Conservation (phyloP, 2,113 vertebrate genomes). For the Rhizomys pruinosus region DNA sequence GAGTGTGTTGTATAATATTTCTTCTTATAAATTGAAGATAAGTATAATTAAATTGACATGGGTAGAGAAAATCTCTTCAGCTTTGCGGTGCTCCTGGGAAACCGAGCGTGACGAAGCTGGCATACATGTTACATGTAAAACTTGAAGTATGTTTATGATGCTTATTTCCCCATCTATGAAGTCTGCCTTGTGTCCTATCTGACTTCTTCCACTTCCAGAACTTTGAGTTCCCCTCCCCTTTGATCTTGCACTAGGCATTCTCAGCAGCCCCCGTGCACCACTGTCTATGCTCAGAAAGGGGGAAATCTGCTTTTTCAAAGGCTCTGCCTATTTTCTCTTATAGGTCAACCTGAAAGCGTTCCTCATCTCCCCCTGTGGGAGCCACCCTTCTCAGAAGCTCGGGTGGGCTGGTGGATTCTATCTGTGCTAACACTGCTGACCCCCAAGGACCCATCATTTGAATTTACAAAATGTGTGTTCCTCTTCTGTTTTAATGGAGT, state of each 20-base stretch:
- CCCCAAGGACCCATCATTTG: neutral
- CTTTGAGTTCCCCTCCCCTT: neutral
- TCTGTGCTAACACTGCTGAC: neutral
- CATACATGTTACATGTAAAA: constrained; percentile 26
- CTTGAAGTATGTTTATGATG: constrained; percentile 29
- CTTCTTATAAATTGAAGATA: constrained; percentile 2
- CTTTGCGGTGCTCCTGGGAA: constrained; percentile 13
- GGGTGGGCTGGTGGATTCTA: neutral
- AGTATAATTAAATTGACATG: neutral
- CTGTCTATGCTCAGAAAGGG: constrained; percentile 40
- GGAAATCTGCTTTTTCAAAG: constrained; percentile 56
- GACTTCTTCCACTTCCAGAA: constrained; percentile 37
- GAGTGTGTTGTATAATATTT: neutral
- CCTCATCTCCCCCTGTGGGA: constrained; percentile 4
- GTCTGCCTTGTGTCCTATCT: neutral
- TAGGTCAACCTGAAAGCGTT: constrained; percentile 33
- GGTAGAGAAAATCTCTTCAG: neutral
- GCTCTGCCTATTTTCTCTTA: constrained; percentile 14
- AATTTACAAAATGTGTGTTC: neutral
- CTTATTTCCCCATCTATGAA: constrained; percentile 56
- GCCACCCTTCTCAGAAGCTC: neutral
- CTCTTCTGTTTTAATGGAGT: constrained; percentile 8
- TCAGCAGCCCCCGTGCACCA: neutral
- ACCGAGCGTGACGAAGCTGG: constrained; percentile 3
- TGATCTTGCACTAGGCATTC: constrained; percentile 16